Evolutionary conservation across 1,140 invertebrate genomes (phyloP), one percentile per base, ranked within the genome.

Genomic region (Dermatophagoides farinae): DNA sequence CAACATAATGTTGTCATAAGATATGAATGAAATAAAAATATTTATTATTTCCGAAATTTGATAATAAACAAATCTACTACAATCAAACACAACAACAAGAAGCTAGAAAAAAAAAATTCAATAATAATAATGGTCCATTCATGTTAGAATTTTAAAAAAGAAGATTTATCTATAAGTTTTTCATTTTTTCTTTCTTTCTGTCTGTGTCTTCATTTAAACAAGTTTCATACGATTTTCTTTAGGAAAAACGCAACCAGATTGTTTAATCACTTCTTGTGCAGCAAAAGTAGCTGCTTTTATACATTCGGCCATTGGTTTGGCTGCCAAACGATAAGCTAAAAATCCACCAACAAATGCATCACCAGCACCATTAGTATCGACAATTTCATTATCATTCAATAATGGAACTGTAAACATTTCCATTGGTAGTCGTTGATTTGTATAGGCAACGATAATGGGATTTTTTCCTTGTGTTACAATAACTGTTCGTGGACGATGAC

Each of bases 301-400:
- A 69, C 87, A 91, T 0, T 78, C 77, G 23, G 83, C 82, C 38
- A 89, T 72, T 5, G 78, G 71, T 67, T 61, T 37, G 31, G 25
- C 18, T 9, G 16, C 4, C 18, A 53, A 31, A 12, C n/a, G 44
- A 73, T 95, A 88, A 10, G 89, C 78, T 12, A 97, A 71, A 71
- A 96, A 98, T 18, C 88, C 95, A 69, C 95, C 95, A 65, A 88
- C 86, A 76, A 98, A 98, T 12, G 93, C 91, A 79, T 99, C 95
- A 39, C 95, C 95, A 67, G 95, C 95, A 49, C 92, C 95, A 78
- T 97, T 99, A 0, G 95, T 97, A 71, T 99, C 95, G 1, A 97
- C 80, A 60, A 99, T 82, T 69, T 90, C 77, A 8, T 23, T 14
- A 62, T 55, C 57, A 37, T 20, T 16, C 8, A 65, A 23, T 10